These are phyloP conservation scores for Dipodomys merriami DNA, from an alignment of 2,113 vertebrate species.

Conservation along the genomic window DNA sequence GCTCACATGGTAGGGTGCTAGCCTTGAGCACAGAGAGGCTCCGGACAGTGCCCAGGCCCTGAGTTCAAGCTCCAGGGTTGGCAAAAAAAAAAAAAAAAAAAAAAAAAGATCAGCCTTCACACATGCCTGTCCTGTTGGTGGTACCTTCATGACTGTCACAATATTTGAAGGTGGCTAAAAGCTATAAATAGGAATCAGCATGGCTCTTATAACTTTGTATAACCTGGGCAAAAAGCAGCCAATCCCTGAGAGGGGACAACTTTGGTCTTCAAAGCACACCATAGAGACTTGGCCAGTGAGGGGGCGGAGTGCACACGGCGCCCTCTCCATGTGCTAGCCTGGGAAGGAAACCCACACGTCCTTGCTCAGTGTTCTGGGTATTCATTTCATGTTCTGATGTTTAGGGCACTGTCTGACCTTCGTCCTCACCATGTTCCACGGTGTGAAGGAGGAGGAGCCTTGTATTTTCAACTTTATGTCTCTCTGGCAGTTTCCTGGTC, in stretches of 20 bases:
- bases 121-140: neutral
- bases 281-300: neutral
- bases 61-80: too few species aligned
- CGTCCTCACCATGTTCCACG: rapidly evolving
- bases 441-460: neutral
- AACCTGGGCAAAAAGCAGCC: neutral
- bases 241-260: rapidly evolving
- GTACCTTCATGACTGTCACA: neutral
- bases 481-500: neutral
- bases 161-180: neutral
- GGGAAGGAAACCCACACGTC: neutral
- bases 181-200: neutral
- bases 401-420: neutral
- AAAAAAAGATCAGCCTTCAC: neutral
- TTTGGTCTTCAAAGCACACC: neutral
- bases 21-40: too few species aligned
- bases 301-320: rapidly evolving
- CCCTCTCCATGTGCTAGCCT: too few species aligned
- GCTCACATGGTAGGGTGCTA: too few species aligned
- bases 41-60: too few species aligned
- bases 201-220: neutral
- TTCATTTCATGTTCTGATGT: rapidly evolving
- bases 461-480: neutral
- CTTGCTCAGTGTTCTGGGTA: neutral
- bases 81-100: too few species aligned